A percentile compares a stretch with the other conserved stretches of the same genome.
Evolutionary conservation across 2,888 invertebrate species (phyloP).

Genomic region (Lymantria dispar): DNA sequence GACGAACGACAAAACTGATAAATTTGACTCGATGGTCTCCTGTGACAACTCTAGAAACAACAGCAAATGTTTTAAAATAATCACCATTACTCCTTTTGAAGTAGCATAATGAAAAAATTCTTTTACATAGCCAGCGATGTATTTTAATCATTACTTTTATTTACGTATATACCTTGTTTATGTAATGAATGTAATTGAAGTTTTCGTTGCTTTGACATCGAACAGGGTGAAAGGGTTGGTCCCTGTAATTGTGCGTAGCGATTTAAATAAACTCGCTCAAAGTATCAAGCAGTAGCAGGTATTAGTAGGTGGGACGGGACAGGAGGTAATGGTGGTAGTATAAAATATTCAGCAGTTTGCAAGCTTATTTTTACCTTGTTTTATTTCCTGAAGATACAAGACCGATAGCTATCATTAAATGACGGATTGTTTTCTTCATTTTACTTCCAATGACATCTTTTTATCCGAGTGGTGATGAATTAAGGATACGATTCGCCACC

Average conservation of each 20-base stretch:
- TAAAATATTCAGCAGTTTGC: too few species aligned
- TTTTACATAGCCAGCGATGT: conserved; percentile 28
- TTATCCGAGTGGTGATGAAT: too few species aligned
- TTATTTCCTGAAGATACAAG: too few species aligned
- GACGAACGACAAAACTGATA: conserved; percentile 64
- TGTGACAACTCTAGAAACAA: conserved; percentile 8
- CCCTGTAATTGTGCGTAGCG: conserved; percentile 61
- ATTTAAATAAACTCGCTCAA: conserved; percentile 60
- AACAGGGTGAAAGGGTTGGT: conserved; percentile 54
- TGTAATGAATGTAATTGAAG: conserved; percentile 35
- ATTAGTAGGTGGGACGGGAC: conserved; percentile 9
- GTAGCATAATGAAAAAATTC: not conserved
- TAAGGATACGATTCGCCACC: too few species aligned
- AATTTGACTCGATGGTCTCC: conserved; percentile 57
- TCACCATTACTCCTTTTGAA: conserved; percentile 28
- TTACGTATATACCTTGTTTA: conserved; percentile 23
- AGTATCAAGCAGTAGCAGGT: conserved; percentile 41
- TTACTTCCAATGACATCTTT: too few species aligned
- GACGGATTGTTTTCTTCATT: not conserved
- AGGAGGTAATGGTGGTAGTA: too few species aligned
- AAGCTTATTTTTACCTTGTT: too few species aligned
- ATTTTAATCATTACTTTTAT: conserved; percentile 17
- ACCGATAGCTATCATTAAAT: too few species aligned
- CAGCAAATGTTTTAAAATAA: not conserved
- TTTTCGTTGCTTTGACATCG: conserved; percentile 57